Evolutionary conservation across 92 coral and sea anemone genomes (phyloP).

Genomic region (Ricordea florida): DNA sequence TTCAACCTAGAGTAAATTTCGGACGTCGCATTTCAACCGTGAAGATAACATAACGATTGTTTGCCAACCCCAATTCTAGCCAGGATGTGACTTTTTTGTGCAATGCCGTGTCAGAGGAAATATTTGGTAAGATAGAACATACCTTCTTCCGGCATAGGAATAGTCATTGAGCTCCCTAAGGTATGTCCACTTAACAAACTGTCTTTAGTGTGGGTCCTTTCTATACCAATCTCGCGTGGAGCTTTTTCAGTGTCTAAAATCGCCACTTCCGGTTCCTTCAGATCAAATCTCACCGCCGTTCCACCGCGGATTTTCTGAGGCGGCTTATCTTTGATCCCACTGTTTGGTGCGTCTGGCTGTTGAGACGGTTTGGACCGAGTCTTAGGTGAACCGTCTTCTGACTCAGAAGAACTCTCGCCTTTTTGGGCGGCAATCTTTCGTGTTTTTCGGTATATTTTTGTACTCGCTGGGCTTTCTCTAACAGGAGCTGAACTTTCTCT

Average conservation of each 20-base stretch:
- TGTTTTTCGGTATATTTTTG: constrained; percentile 50
- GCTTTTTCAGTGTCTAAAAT: constrained; percentile 25
- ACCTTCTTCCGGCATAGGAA: constrained; percentile 73
- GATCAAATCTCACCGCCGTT: constrained; percentile 81
- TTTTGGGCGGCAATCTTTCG: constrained; percentile 1
- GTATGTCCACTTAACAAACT: constrained; percentile 81
- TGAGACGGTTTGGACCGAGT: neutral
- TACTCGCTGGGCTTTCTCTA: neutral
- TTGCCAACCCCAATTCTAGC: no score
- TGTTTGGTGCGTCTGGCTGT: neutral
- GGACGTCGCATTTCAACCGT: no score
- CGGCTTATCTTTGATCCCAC: neutral
- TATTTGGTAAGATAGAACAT: neutral
- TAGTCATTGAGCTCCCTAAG: constrained; percentile 70
- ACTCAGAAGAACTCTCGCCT: constrained; percentile 39
- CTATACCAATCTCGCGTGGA: constrained; percentile 32
- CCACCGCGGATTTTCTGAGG: constrained; percentile 47
- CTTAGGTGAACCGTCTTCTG: constrained; percentile 47
- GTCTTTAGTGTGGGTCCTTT: constrained; percentile 70
- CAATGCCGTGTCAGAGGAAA: no score
- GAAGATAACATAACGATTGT: no score
- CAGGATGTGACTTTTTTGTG: no score
- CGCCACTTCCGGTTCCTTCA: constrained; percentile 38
- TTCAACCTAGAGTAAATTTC: no score
- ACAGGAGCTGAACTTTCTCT: constrained; percentile 18